Evolutionary conservation across 2,797 vertebrate genomes (phyloP).

Genomic region (Hipposideros larvatus): DNA sequence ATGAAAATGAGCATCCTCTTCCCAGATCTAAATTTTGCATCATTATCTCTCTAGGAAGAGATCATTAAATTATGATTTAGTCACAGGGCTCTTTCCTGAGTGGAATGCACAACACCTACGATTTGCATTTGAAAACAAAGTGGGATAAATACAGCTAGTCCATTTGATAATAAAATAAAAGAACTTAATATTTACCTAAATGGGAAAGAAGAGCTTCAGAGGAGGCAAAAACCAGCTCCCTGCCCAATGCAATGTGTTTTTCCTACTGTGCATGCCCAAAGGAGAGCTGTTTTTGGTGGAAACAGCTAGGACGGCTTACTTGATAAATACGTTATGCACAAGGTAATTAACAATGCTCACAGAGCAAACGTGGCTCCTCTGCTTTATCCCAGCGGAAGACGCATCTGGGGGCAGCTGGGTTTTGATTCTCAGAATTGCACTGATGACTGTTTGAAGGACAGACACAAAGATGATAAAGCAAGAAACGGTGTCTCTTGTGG

Average conservation of each 20-base stretch:
- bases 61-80: slow-evolving; percentile 68
- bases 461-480: not conserved
- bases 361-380: not conserved
- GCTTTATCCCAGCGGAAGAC: not conserved
- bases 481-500: not conserved
- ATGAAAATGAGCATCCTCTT: slow-evolving; percentile 43
- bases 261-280: not conserved
- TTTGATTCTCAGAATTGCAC: slow-evolving; percentile 28
- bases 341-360: not conserved
- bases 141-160: slow-evolving; percentile 1
- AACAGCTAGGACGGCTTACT: not conserved
- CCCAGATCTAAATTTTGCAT: slow-evolving; percentile 58
- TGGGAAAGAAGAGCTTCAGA: not conserved
- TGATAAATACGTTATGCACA: not conserved
- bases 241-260: not conserved
- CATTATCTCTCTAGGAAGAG: slow-evolving; percentile 54
- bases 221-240: not conserved
- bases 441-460: not conserved
- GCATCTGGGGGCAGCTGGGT: not conserved
- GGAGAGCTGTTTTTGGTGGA: not conserved
- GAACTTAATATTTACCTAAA: slow-evolving; percentile 40
- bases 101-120: slow-evolving; percentile 48
- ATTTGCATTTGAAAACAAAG: slow-evolving; percentile 70
- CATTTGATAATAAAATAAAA: slow-evolving; percentile 19
- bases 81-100: slow-evolving; percentile 49